These are phyloP conservation scores for Podotricha telesiphe DNA, from an alignment of 2,888 invertebrate genomes.

Conservation along the genomic window DNA sequence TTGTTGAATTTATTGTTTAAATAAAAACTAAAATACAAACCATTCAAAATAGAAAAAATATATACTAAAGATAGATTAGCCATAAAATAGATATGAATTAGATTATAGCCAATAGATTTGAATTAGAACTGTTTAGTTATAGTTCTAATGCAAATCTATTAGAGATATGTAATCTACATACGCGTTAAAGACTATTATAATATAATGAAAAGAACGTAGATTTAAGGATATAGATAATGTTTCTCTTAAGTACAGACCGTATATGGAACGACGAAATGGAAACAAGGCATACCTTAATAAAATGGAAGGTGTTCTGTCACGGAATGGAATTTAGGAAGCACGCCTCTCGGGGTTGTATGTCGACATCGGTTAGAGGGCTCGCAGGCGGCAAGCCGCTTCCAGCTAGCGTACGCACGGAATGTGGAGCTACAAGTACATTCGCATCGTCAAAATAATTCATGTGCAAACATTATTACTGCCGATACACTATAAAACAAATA, in stretches of 20 bases:
- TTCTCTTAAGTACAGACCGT: conserved; percentile 3
- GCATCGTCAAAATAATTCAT: conserved; percentile 66
- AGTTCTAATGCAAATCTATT: too few relatives aligned
- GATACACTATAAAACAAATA: not conserved
- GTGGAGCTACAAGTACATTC: conserved; percentile 63
- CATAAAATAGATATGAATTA: too few relatives aligned
- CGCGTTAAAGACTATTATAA: not conserved
- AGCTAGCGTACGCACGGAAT: conserved; percentile 68
- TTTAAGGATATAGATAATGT: not conserved
- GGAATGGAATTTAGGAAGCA: conserved; percentile 70
- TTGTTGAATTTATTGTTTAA: conserved; percentile 10
- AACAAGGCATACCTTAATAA: conserved; percentile 41
- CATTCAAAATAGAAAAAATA: too few relatives aligned
- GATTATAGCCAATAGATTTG: too few relatives aligned
- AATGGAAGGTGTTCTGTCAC: conserved; percentile 61
- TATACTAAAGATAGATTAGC: too few relatives aligned
- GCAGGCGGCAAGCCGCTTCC: conserved; percentile 66
- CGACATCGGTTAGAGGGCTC: conserved; percentile 62
- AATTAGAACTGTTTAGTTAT: too few relatives aligned
- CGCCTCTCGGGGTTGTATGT: conserved; percentile 61
- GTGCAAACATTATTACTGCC: conserved; percentile 43
- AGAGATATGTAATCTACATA: too few relatives aligned
- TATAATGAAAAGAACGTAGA: not conserved
- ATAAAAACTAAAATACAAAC: not conserved
- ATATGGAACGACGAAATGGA: conserved; percentile 34